Percentiles rank a stretch among this genome's conserved stretches.
phyloP scores from a whole-genome alignment of 2,888 invertebrate genomes.

The Exephanes ischioxanthus region DNA sequence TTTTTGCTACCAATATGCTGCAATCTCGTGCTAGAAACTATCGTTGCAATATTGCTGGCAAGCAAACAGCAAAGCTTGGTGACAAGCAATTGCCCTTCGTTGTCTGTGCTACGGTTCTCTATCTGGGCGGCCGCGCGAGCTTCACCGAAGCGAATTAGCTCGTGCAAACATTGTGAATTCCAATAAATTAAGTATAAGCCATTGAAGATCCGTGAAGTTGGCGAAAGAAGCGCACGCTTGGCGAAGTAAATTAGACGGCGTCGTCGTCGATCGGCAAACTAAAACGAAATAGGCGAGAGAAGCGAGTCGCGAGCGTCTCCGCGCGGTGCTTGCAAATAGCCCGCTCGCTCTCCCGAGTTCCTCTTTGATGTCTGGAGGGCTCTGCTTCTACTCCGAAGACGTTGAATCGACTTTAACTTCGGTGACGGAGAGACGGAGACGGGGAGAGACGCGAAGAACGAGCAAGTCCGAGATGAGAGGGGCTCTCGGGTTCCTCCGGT shows the following conservation, averaged over 20 bases:
- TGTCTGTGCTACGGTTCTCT: no score
- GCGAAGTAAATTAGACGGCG: slow-evolving; percentile 14
- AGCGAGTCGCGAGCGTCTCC: slow-evolving; percentile 2
- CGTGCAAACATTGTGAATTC: not conserved
- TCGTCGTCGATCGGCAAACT: slow-evolving; percentile 2
- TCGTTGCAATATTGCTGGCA: no score
- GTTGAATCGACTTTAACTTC: slow-evolving; percentile 33
- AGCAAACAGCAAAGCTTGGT: no score
- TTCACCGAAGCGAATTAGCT: no score
- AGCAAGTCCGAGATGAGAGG: not conserved
- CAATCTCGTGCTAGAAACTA: no score
- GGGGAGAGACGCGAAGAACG: slow-evolving; percentile 36
- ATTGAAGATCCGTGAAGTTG: slow-evolving; percentile 21
- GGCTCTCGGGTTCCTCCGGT: slow-evolving; percentile 46
- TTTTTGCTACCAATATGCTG: no score
- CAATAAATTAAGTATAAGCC: slow-evolving; percentile 7
- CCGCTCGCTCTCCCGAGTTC: slow-evolving; percentile 9
- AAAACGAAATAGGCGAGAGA: slow-evolving; percentile 6
- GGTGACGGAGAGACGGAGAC: slow-evolving; percentile 27
- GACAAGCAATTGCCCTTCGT: no score
- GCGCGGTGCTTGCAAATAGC: slow-evolving; percentile 56
- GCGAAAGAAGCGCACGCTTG: not conserved
- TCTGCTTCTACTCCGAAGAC: slow-evolving; percentile 51
- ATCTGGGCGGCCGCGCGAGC: no score
- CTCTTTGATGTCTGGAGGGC: slow-evolving; percentile 60